Evolutionary conservation across 2,888 invertebrate genomes (phyloP).

Genomic region (Eulithis testata): DNA sequence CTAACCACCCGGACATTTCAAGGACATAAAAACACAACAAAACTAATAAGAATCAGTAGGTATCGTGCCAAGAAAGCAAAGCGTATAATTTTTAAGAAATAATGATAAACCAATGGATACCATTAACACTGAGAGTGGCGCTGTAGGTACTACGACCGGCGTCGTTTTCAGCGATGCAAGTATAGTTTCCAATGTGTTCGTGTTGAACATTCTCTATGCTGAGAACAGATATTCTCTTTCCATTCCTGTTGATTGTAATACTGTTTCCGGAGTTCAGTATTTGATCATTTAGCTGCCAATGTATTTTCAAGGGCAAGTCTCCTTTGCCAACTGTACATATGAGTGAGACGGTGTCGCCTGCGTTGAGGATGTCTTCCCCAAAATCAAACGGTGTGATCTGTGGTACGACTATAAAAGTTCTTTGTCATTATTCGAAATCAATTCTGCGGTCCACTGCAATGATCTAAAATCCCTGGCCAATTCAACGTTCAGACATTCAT

Average conservation of each 20-base stretch:
- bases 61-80: conserved; percentile 63
- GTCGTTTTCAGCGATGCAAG: conserved; percentile 86
- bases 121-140: conserved; percentile 88
- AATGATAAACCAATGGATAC: conserved; percentile 67
- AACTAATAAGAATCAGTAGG: conserved; percentile 29
- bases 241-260: conserved; percentile 84
- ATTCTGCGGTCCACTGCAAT: neutral
- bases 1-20: conserved; percentile 11
- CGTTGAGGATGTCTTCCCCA: conserved; percentile 89
- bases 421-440: conserved; percentile 3
- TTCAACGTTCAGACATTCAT: neutral
- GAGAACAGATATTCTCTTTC: conserved; percentile 87
- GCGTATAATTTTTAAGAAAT: conserved; percentile 37
- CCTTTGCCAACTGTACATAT: conserved; percentile 90
- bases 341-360: conserved; percentile 89
- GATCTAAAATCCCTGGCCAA: neutral
- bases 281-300: conserved; percentile 88
- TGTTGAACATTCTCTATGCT: conserved; percentile 86
- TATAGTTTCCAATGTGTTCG: conserved; percentile 86
- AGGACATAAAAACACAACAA: conserved; percentile 28
- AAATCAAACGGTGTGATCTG: conserved; percentile 92
- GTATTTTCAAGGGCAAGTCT: conserved; percentile 88
- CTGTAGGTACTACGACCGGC: conserved; percentile 87
- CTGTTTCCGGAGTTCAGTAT: conserved; percentile 82
- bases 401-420: conserved; percentile 86